phyloP scores from a whole-genome alignment of 2,888 invertebrate species.

The Ceramica pisi region DNA sequence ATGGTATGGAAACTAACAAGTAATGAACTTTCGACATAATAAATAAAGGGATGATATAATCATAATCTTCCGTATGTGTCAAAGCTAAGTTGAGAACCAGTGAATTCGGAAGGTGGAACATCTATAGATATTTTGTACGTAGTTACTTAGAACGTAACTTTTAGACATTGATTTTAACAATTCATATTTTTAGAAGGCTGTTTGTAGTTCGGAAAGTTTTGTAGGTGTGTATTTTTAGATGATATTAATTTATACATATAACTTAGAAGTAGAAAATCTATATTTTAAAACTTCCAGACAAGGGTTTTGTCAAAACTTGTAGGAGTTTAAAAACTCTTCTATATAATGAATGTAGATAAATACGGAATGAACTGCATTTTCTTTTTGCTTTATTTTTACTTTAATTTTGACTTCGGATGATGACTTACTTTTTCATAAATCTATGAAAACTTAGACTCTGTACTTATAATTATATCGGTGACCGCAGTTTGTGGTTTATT shows the following conservation, averaged over 20 bases:
- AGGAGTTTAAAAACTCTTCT: slow-evolving; percentile 19
- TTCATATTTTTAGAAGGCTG: slow-evolving; percentile 86
- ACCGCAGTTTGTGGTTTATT: slow-evolving; percentile 11
- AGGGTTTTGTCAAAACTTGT: slow-evolving; percentile 27
- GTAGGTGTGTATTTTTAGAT: slow-evolving; percentile 77
- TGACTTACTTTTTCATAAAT: slow-evolving; percentile 7
- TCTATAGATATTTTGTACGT: slow-evolving; percentile 40
- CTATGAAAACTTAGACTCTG: slow-evolving; percentile 6
- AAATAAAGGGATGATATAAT: slow-evolving; percentile 35
- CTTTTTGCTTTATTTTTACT: slow-evolving; percentile 7
- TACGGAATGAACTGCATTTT: slow-evolving; percentile 36
- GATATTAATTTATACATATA: slow-evolving; percentile 69
- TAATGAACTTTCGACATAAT: background rate
- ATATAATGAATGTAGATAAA: slow-evolving; percentile 26
- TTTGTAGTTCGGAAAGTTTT: slow-evolving; percentile 81
- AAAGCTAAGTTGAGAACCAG: slow-evolving; percentile 66
- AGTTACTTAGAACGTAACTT: slow-evolving; percentile 68
- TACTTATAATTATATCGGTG: slow-evolving; percentile 26
- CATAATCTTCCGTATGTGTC: slow-evolving; percentile 64
- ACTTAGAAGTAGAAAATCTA: slow-evolving; percentile 55
- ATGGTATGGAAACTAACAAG: slow-evolving; percentile 42
- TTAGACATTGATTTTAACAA: slow-evolving; percentile 71
- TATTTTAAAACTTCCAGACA: slow-evolving; percentile 36
- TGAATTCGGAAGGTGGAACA: slow-evolving; percentile 60
- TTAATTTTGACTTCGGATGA: slow-evolving; percentile 14